Conservation (phyloP, 2,113 vertebrate genomes). For the Podilymbus podiceps region DNA sequence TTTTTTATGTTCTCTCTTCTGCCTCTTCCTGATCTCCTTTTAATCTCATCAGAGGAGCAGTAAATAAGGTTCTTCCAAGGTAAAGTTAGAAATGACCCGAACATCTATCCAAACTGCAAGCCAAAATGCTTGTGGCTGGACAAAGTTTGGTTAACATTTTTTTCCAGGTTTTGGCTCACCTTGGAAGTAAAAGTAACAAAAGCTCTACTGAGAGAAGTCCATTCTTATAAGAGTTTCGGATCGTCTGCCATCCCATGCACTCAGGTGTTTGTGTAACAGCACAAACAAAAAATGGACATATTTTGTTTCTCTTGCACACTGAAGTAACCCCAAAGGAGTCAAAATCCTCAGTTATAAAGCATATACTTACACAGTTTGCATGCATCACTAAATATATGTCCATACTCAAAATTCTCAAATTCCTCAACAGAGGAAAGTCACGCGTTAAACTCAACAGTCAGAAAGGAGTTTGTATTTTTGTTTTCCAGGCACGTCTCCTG, state of each 20-base stretch:
- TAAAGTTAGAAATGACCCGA: not conserved
- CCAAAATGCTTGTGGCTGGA: constrained; percentile 22
- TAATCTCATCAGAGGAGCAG: not conserved
- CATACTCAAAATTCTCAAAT: not conserved
- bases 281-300: not conserved
- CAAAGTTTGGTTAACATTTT: not conserved
- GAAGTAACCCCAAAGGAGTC: not conserved
- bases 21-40: not conserved
- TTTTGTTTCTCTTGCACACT: not conserved
- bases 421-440: not conserved
- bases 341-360: not conserved
- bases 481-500: not conserved
- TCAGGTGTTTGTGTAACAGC: not conserved
- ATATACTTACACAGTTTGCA: not conserved
- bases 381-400: not conserved
- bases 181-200: constrained; percentile 20
- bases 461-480: not conserved
- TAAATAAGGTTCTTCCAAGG: not conserved
- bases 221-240: not conserved
- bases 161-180: constrained; percentile 7
- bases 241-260: not conserved
- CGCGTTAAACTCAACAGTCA: not conserved
- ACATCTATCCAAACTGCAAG: constrained; percentile 6
- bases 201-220: not conserved
- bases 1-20: not conserved